Evolutionary conservation across 2,888 invertebrate genomes (phyloP), one percentile per base, ranked within the genome.

Genomic region (Caenorhabditis wallacei): DNA sequence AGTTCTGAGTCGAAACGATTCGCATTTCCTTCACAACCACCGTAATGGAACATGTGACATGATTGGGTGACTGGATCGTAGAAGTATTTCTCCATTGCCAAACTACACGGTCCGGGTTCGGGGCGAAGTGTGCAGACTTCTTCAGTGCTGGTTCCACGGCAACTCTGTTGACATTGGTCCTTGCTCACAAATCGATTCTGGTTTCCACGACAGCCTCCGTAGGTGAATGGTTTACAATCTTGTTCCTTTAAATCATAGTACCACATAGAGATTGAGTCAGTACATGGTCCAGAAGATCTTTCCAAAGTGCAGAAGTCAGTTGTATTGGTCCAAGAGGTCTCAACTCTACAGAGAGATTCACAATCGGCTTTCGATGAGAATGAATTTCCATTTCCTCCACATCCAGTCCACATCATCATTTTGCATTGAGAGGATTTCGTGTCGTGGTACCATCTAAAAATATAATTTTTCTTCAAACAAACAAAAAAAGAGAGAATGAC

Each of bases 161-260:
- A 82, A 35, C 71, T 76, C 53, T 82, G 82, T 30, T 78, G 59
- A 48, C 82, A 82, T 51, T 84, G 84, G 5, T 74, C 51, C 48
- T 76, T 78, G 64, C 78, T 80, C 2, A 79, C 80, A 74, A 84
- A 86, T 26, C 86, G 63, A 74, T 89, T 89, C 26, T 82, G 80
- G 59, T 91, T 91, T 70, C 91, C 91, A 16, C 90, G 83, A 70
- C 91, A 91, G 37, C 91, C 91, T 51, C 90, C 90, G 63, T 85
- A 91, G 4, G 90, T 91, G 84, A 91, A 91, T 74, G 80, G 88
- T 10, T 84, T 78, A 76, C 89, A 90, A 7, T 84, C 84, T 13
- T 10, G 59, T 20, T 35, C 68, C 8, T 56, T 56, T 16, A 64
- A 26, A 74, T 90, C 89, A 59, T 68, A 90, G 82, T 88, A 90